Base-by-base conservation (phyloP, 2,888 invertebrate genomes). In the Hermaeophaga mercurialis region DNA sequence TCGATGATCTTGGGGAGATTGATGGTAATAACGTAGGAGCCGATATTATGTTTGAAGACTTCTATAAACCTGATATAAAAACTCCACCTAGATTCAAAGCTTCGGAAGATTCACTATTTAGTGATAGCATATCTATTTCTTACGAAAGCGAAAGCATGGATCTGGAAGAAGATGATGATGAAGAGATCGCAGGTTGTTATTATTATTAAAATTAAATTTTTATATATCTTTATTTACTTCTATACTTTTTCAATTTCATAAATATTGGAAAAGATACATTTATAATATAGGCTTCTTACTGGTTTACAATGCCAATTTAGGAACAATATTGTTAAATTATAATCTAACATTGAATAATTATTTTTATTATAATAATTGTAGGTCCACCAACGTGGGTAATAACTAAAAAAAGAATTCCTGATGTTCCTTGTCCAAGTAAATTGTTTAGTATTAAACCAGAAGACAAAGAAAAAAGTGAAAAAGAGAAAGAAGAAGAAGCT, bases 71-170 rank as follows among this genome's bases (percentile, higher is more conserved):
- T 5, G 61, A 66, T 41, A 14, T 58, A 31, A 44, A 56, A 5
- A 64, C 65, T 4, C 69, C 68, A 8, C 57, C 66, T 0, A 60
- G 70, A 59, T 70, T 70, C 34, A 57, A 55, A 34, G 54, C 58
- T 5, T 49, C 60, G 2, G 9, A 19, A 9, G 43, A 41, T 8
- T 31, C 53, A 7, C 3, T 17, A 7, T 36, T 8, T 17, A 31
- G 47, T 34, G 33, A 44, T 28, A 22, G 19, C 4, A 1, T 11
- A 3, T 39, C 18, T 2, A 19, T 39, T 6, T 22, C 39, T 1
- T 36, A 36, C 17, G 36, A 36, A 39, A 39, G 39, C 12, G 22
- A 19, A 5, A 11, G 19, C 15, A 5, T 45, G 9, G 19, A 31
- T 41, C 34, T 14, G 18, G 44, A 24, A 1, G 49, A 34, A 5